phyloP scores from a whole-genome alignment of 1,140 invertebrate genomes.

The Procambarus clarkii region DNA sequence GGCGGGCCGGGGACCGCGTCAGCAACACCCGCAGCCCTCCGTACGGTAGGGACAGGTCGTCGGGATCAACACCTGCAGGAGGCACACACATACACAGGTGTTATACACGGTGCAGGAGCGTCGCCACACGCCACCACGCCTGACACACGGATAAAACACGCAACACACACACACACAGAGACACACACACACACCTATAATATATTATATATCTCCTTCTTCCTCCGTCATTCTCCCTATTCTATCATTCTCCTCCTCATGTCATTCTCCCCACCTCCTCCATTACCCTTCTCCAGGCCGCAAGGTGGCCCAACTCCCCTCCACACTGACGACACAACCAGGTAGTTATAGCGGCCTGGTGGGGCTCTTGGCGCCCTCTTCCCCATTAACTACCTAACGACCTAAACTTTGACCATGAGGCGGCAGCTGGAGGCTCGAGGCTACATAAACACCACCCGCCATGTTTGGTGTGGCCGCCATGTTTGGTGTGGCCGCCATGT shows the following conservation, averaged over 20 bases:
- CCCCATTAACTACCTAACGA: too few relatives aligned
- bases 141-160: neutral
- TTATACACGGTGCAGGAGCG: neutral
- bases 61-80: constrained; percentile 34
- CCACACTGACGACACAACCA: too few relatives aligned
- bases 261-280: neutral
- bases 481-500: too few relatives aligned
- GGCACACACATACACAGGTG: neutral
- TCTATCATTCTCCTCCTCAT: neutral
- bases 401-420: too few relatives aligned
- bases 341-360: too few relatives aligned
- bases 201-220: neutral
- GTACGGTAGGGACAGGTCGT: constrained; percentile 45
- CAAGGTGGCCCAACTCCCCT: neutral
- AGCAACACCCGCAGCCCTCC: constrained; percentile 27
- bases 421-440: neutral
- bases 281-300: neutral
- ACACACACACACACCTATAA: neutral
- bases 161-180: neutral
- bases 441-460: neutral
- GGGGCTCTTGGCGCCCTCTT: too few relatives aligned
- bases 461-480: neutral
- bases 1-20: neutral
- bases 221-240: neutral
- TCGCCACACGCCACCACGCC: neutral